Percentiles rank a stretch among this genome's conserved stretches.
These are phyloP conservation scores for Oscheius sp. DNA, from an alignment of 2,888 invertebrate species.

Conservation along the genomic window DNA sequence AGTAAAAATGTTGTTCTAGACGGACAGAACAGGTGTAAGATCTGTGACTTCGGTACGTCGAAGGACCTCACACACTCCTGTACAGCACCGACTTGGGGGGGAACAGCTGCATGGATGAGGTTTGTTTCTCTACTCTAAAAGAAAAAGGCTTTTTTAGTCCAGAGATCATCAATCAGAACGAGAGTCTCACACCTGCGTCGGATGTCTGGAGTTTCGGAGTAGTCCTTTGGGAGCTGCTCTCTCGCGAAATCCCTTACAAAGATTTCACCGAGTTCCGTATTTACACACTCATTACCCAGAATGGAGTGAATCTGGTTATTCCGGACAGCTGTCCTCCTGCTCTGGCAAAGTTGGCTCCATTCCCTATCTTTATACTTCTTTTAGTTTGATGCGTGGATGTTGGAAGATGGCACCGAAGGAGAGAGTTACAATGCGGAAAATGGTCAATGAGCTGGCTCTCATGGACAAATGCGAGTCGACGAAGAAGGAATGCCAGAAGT, in stretches of 20 bases:
- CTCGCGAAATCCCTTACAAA: constrained; percentile 48
- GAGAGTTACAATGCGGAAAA: constrained; percentile 53
- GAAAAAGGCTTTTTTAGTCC: constrained; percentile 50
- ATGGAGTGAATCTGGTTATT: constrained; percentile 62
- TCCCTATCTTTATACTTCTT: constrained; percentile 9
- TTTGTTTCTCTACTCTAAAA: background rate
- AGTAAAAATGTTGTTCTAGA: constrained; percentile 84
- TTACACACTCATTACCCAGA: constrained; percentile 65
- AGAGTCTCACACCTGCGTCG: constrained; percentile 65
- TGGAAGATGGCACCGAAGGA: constrained; percentile 65
- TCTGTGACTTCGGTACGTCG: constrained; percentile 70
- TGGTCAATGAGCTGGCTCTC: constrained; percentile 41
- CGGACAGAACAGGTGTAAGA: constrained; percentile 60
- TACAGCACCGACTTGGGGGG: constrained; percentile 63
- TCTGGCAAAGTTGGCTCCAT: constrained; percentile 50
- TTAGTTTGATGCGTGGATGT: constrained; percentile 60
- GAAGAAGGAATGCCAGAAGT: constrained; percentile 58
- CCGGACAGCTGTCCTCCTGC: constrained; percentile 61
- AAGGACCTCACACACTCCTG: constrained; percentile 68
- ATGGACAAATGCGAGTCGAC: constrained; percentile 45
- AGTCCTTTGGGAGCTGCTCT: constrained; percentile 67
- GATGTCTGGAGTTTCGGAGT: constrained; percentile 70
- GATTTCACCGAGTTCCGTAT: constrained; percentile 66
- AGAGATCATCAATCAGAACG: constrained; percentile 66
- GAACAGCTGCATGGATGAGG: constrained; percentile 72